These are phyloP conservation scores for Drosophila paucipuncta DNA, from an alignment of 2,888 invertebrate species.

Conservation along the genomic window DNA sequence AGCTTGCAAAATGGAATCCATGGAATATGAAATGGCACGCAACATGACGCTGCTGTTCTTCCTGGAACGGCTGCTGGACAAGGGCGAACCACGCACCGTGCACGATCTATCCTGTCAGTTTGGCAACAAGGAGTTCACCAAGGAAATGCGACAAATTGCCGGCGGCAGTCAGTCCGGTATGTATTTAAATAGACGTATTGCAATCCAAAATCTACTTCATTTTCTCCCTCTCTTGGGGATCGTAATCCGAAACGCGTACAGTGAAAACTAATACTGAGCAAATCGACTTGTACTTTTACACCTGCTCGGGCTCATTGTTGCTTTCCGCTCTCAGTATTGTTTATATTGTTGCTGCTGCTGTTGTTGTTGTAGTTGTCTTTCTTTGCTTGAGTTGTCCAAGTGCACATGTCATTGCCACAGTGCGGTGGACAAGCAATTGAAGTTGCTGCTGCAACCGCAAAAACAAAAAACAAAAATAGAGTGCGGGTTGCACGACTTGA, in stretches of 20 bases:
- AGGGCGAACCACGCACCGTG: conserved; percentile 96
- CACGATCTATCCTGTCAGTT: conserved; percentile 99
- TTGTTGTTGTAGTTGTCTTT: conserved; percentile 23
- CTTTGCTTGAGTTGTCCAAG: conserved; percentile 55
- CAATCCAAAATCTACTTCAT: conserved; percentile 24
- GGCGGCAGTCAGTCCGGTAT: conserved; percentile 97
- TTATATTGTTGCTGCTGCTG: conserved; percentile 18
- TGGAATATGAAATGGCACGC: conserved; percentile 96
- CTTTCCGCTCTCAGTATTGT: conserved; percentile 32
- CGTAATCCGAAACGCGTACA: conserved; percentile 47
- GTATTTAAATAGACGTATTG: conserved; percentile 61
- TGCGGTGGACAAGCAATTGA: conserved; percentile 20
- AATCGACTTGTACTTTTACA: conserved; percentile 46
- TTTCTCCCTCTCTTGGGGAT: conserved; percentile 60
- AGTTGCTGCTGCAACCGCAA: conserved; percentile 27
- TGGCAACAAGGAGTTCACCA: conserved; percentile 99
- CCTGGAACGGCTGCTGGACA: conserved; percentile 98
- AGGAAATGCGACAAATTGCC: conserved; percentile 98
- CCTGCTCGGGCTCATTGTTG: conserved; percentile 58
- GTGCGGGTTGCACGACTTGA: conserved; percentile 1
- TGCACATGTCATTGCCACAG: conserved; percentile 64
- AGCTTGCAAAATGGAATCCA: conserved; percentile 90
- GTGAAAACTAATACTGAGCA: conserved; percentile 53
- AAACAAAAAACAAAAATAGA: not conserved
- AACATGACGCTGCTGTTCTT: conserved; percentile 99